Conservation (phyloP, 2,113 vertebrate genomes). For the Tiliqua scincoides region DNA sequence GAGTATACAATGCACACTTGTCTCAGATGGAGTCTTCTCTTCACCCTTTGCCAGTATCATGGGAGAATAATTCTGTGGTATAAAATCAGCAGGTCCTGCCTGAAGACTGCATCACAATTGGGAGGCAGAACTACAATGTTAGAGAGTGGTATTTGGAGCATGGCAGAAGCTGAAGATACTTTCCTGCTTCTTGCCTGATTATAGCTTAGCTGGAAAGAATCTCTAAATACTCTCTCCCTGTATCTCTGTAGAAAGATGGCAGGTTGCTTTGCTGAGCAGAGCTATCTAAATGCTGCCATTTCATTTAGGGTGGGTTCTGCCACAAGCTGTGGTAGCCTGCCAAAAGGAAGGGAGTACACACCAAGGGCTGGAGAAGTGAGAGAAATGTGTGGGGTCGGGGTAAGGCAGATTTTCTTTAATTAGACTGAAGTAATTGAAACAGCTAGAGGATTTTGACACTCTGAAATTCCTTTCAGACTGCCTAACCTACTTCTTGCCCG, state of each 20-base stretch:
- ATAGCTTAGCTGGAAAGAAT: constrained; percentile 16
- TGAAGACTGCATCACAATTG: not conserved
- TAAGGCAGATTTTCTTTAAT: not conserved
- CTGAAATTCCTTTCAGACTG: constrained; percentile 20
- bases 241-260: not conserved
- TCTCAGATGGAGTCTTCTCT: constrained; percentile 49
- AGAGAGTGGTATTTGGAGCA: not conserved
- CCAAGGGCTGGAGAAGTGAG: not conserved
- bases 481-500: constrained; percentile 20
- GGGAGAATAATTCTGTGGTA: constrained; percentile 37
- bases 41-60: constrained; percentile 43
- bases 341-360: constrained; percentile 1
- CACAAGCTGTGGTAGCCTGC: constrained; percentile 2
- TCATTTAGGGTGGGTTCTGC: not conserved
- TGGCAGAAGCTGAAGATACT: not conserved
- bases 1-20: constrained; percentile 63
- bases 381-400: not conserved
- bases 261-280: constrained; percentile 22
- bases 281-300: not conserved
- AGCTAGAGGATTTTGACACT: constrained; percentile 13
- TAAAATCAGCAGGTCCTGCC: constrained; percentile 20
- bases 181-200: not conserved
- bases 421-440: not conserved
- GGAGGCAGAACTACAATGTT: not conserved
- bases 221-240: not conserved